Percentiles rank a stretch among this genome's conserved stretches.
These are phyloP conservation scores for Palaemon carinicauda DNA, from an alignment of 1,140 invertebrate species.

Conservation along the genomic window DNA sequence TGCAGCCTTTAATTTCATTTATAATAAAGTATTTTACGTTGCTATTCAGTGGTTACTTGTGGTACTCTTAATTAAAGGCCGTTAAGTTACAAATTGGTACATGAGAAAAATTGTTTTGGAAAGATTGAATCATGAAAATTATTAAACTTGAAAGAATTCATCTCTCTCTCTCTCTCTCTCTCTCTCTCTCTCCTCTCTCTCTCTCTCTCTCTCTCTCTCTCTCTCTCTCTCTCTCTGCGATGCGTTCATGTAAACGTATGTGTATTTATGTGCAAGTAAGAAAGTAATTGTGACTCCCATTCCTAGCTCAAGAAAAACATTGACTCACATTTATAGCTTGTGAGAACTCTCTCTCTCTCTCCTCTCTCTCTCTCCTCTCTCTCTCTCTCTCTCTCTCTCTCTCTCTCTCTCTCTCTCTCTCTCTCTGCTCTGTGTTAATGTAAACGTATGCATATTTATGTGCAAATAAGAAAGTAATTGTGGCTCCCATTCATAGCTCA, in stretches of 20 bases:
- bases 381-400: not conserved
- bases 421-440: not conserved
- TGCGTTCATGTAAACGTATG: not conserved
- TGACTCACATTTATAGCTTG: not conserved
- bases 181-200: not conserved
- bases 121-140: too few relatives aligned
- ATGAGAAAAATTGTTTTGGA: too few relatives aligned
- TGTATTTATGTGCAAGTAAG: not conserved
- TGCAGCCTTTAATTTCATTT: too few relatives aligned
- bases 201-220: not conserved
- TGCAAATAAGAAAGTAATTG: too few relatives aligned
- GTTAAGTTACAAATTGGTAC: too few relatives aligned
- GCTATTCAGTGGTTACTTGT: too few relatives aligned
- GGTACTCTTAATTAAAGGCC: too few relatives aligned
- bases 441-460: not conserved
- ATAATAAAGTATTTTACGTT: too few relatives aligned
- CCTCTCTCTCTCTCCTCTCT: not conserved
- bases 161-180: not conserved
- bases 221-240: not conserved
- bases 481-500: too few relatives aligned
- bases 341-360: not conserved
- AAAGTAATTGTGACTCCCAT: too few relatives aligned
- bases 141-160: not conserved
- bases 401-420: not conserved
- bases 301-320: too few relatives aligned